These are phyloP conservation scores for Mohoua ochrocephala DNA, from an alignment of 2,113 vertebrate genomes.

Conservation along the genomic window DNA sequence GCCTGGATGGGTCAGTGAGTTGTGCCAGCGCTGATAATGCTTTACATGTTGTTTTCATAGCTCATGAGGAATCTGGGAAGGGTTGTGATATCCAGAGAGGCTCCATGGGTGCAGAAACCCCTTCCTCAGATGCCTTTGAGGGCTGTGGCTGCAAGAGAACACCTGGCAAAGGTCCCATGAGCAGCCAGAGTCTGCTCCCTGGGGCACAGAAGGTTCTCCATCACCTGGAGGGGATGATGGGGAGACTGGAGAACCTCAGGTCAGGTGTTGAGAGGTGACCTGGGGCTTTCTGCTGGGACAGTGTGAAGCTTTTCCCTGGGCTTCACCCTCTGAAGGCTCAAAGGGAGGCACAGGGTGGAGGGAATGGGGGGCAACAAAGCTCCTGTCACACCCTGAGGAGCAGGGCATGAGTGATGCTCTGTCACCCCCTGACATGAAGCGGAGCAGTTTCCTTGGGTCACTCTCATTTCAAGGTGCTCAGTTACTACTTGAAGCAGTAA, in stretches of 20 bases:
- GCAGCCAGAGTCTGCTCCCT: accelerated
- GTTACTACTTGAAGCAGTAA: background rate
- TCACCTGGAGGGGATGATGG: background rate
- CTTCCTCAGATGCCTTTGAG: background rate
- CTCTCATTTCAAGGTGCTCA: accelerated
- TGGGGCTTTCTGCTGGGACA: background rate
- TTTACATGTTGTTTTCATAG: background rate
- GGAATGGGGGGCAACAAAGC: background rate
- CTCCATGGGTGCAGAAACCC: background rate
- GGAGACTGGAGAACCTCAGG: background rate
- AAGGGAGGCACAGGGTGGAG: background rate
- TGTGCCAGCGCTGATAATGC: background rate
- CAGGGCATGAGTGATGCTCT: background rate
- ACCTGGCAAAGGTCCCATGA: accelerated
- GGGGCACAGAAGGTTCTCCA: background rate
- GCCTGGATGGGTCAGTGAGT: constrained; percentile 28
- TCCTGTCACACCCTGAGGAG: background rate
- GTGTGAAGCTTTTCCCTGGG: background rate
- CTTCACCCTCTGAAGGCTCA: background rate
- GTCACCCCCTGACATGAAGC: background rate
- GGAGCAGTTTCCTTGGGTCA: background rate
- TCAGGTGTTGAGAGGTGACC: background rate
- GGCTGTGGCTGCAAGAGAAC: background rate
- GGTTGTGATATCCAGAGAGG: background rate
- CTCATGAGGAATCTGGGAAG: background rate